Evolutionary conservation across 2,888 invertebrate species (phyloP), one percentile per base, ranked within the genome.

Genomic region (Cremastinae sp.): DNA sequence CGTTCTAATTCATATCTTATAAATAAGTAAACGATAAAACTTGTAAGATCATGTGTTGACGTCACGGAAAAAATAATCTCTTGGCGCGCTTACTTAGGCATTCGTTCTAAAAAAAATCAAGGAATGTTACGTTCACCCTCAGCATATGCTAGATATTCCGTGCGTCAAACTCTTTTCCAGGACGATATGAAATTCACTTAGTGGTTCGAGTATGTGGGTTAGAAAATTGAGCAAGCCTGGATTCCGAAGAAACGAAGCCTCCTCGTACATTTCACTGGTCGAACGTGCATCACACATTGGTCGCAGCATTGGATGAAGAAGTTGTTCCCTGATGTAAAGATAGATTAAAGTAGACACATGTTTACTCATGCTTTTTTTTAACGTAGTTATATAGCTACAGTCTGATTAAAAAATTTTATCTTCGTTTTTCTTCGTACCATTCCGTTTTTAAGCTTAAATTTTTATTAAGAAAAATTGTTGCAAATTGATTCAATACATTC

Each of bases 251-350:
- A 99, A 99, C 65, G 98, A 98, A 83, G 95, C 94, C 87, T 98
- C 98, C 87, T 98, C 98, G 87, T 97, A 99, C 97, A 99, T 96
- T 87, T 97, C 97, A 5, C 92, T 90, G 0, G 98, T 97, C 3
- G 97, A 95, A 78, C 97, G 95, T 14, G 97, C 96, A 84, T 94
- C 92, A 0, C 98, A 95, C 93, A 99, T 96, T 56, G 97, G 95
- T n/a, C 95, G 94, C 68, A 99, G 91, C 93, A 98, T 96, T 70
- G 96, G 94, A 87, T 98, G 96, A 64, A 99, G 92, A 88, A 96
- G 92, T 89, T 96, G 96, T 88, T 97, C 96, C 84, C 97, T 97
- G 90, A 70, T 80, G 51, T 51, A 36, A 43, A 45, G 34, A 49
- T 38, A 16, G 12, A 1, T 36, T 12, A 28, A 65, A 56, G 12